Evolutionary conservation across 2,113 vertebrate genomes (phyloP).

Genomic region (Vulpes vulpes): DNA sequence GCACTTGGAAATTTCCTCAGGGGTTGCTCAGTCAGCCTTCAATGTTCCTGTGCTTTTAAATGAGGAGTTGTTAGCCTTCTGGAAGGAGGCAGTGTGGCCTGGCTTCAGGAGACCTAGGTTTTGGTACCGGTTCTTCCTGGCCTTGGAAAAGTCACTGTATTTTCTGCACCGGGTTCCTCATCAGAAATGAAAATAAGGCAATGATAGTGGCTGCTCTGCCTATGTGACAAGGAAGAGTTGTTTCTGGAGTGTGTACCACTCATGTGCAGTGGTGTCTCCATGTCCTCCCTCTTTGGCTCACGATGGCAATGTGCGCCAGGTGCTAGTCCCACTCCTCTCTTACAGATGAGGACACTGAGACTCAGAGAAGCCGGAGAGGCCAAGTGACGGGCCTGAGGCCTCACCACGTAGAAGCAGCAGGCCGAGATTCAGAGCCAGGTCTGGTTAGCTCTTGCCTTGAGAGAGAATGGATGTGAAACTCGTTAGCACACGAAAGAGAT

Average conservation of each 20-base stretch:
- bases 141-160: background rate
- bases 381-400: background rate
- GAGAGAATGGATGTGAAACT: background rate
- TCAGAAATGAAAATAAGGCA: background rate
- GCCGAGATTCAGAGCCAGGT: background rate
- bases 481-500: background rate
- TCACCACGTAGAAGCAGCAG: background rate
- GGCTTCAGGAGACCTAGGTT: background rate
- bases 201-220: background rate
- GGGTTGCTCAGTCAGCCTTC: background rate
- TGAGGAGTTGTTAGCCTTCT: background rate
- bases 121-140: background rate
- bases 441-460: no score
- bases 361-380: background rate
- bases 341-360: background rate
- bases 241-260: no score
- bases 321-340: background rate
- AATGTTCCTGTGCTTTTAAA: background rate
- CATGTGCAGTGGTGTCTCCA: fast-evolving
- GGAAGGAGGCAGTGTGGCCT: background rate
- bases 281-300: background rate
- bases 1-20: slow-evolving; percentile 30
- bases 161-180: background rate
- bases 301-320: fast-evolving
- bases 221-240: background rate